Evolutionary conservation across 1,140 invertebrate genomes (phyloP), one percentile per base, ranked within the genome.

Genomic region (Homalodisca vitripennis): DNA sequence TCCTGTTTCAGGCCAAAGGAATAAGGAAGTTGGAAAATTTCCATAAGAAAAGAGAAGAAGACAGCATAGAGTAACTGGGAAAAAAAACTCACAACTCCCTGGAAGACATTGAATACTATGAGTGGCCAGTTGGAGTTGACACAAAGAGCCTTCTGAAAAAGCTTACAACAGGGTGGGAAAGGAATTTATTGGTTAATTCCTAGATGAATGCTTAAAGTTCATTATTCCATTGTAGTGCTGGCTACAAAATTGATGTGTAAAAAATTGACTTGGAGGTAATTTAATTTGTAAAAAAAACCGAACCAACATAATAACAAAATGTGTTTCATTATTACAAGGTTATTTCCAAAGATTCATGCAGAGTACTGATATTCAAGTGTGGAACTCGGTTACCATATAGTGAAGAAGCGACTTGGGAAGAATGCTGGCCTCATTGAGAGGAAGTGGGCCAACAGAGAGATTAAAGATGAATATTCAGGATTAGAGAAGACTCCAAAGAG

Each of bases 301-400:
- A n/a, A n/a, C n/a, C n/a, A n/a, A n/a, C n/a, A n/a, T n/a, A n/a
- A 41, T 41, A 41, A 41, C 6, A 53, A 14, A 22, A 3, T 53
- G 12, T 12, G 3, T 53, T 24, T 53, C 6, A 53, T 74, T 75
- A 76, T 80, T 79, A 72, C 75, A 89, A 88, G 87, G n/a, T n/a
- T 64, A 87, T 89, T 78, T 87, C 79, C 73, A 86, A 90, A 77
- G 87, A 84, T n/a, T 64, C 85, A 88, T 73, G 84, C 84, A 30
- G 94, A 98, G 81, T 98, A 93, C 82, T 92, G 92, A n/a, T n/a
- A 72, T 92, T 98, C 71, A 99, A 99, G 82, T 99, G 98, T 98
- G 91, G 95, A 78, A 93, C 92, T n/a, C n/a, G n/a, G 74, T 84
- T 99, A 53, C 92, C 97, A 1, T 99, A 99, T 80, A 88, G 95